Base-by-base conservation (phyloP, 2,888 invertebrate genomes). In the Nephrotoma flavescens region DNA sequence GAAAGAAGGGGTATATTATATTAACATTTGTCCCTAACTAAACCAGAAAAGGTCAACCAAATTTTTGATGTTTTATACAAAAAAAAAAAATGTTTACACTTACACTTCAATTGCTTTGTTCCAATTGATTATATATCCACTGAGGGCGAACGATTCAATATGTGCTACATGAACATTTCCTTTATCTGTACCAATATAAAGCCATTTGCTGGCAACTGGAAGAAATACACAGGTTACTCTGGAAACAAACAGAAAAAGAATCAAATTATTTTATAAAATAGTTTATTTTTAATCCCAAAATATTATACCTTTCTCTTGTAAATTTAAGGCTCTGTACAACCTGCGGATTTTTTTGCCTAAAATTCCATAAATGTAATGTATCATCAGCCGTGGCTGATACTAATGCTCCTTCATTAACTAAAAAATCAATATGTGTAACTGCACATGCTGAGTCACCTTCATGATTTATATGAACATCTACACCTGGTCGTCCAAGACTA, bases 71-170 rank as follows among this genome's bases (percentile, higher is more conserved):
- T 15, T 15, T 57, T 57, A 4, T 57, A 9, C 15, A 57, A 2
- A 2, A 57, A 15, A 15, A 15, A 57, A 57, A 57, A 57, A 15
- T 57, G 7, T 57, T 57, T 57, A 88, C 92, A 96, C 97, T 96
- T 93, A 99, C 98, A 98, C 94, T 95, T 99, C 99, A 92, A 99
- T 99, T 90, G 99, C 98, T 94, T 99, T 99, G 94, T 99, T 99
- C 99, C 99, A 99, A 94, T 99, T 99, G 94, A 99, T 98, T 92
- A 98, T 95, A 93, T 99, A 99, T 88, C 99, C 98, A 90, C 98
- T 98, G 90, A 99, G 95, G 90, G 95, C 94, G 93, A 99, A 99
- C 89, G 96, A 96, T 93, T 99, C 99, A 90, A 99, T 96, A 93
- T 99, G 97, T 90, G 99, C 97, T 89, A 99, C 95, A 93, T 99